phyloP scores from a whole-genome alignment of 2,113 vertebrate species.

The Herpailurus yagouaroundi region DNA sequence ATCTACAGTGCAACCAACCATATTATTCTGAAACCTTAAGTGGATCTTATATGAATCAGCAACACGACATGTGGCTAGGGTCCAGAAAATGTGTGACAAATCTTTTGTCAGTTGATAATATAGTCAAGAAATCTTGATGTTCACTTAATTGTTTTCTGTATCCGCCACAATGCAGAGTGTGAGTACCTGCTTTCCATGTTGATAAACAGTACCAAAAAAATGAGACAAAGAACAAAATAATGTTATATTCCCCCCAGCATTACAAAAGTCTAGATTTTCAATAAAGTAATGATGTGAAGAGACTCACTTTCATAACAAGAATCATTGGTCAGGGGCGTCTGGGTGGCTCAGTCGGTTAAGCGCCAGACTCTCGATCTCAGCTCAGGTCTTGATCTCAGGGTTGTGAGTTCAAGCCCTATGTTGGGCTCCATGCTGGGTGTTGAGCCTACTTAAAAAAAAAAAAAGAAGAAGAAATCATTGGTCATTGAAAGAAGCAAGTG shows the following conservation, averaged over 20 bases:
- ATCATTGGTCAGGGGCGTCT: not conserved
- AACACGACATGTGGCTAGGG: not conserved
- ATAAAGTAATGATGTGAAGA: not conserved
- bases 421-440: too few relatives aligned
- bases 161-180: not conserved
- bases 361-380: too few relatives aligned
- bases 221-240: slow-evolving; percentile 7
- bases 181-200: not conserved
- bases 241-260: not conserved
- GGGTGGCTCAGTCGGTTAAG: too few relatives aligned
- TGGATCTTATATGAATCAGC: not conserved
- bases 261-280: slow-evolving; percentile 33
- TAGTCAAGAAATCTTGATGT: not conserved
- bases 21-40: not conserved
- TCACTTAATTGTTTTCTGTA: slow-evolving; percentile 16
- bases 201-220: not conserved
- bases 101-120: not conserved
- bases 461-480: not conserved
- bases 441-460: too few relatives aligned
- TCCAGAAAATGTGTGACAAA: slow-evolving; percentile 1
- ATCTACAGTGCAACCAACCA: not conserved
- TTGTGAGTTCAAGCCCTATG: too few relatives aligned
- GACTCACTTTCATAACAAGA: not conserved
- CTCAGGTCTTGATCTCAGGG: too few relatives aligned
- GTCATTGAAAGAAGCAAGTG: not conserved